Evolutionary conservation across 2,888 invertebrate species (phyloP).

Genomic region (Nematopogon swammerdamellus): DNA sequence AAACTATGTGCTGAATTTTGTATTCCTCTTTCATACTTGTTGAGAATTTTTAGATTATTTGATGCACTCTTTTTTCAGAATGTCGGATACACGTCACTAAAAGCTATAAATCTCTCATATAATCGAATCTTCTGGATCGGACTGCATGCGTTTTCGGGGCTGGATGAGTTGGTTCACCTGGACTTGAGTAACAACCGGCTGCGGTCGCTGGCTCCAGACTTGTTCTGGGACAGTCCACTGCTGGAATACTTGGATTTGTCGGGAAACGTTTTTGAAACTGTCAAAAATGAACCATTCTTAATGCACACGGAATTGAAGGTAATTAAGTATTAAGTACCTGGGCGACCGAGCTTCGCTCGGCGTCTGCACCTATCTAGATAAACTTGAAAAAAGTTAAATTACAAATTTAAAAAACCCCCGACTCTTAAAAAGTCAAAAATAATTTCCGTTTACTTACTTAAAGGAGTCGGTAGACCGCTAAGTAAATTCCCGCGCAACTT

Average conservation of each 20-base stretch:
- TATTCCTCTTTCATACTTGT: too few species aligned
- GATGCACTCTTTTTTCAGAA: slow-evolving; percentile 42
- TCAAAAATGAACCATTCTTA: slow-evolving; percentile 55
- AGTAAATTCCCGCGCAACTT: too few species aligned
- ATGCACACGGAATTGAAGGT: slow-evolving; percentile 53
- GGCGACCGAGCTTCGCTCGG: too few species aligned
- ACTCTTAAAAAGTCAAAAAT: too few species aligned
- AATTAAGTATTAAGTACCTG: too few species aligned
- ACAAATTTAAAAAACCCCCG: too few species aligned
- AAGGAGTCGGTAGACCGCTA: too few species aligned
- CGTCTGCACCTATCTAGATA: too few species aligned
- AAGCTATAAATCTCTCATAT: slow-evolving; percentile 51
- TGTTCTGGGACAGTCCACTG: slow-evolving; percentile 54
- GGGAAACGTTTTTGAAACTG: slow-evolving; percentile 57
- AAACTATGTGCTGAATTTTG: too few species aligned
- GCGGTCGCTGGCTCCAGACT: slow-evolving; percentile 48
- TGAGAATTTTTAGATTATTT: too few species aligned
- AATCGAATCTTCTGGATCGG: slow-evolving; percentile 63
- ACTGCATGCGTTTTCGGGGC: slow-evolving; percentile 55
- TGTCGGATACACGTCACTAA: slow-evolving; percentile 39
- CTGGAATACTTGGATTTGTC: slow-evolving; percentile 56
- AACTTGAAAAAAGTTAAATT: too few species aligned
- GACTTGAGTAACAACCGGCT: slow-evolving; percentile 62
- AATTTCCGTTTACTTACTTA: too few species aligned
- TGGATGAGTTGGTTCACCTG: slow-evolving; percentile 45